These are phyloP conservation scores for Tolmerus cingulatus DNA, from an alignment of 2,888 invertebrate species.

Conservation along the genomic window DNA sequence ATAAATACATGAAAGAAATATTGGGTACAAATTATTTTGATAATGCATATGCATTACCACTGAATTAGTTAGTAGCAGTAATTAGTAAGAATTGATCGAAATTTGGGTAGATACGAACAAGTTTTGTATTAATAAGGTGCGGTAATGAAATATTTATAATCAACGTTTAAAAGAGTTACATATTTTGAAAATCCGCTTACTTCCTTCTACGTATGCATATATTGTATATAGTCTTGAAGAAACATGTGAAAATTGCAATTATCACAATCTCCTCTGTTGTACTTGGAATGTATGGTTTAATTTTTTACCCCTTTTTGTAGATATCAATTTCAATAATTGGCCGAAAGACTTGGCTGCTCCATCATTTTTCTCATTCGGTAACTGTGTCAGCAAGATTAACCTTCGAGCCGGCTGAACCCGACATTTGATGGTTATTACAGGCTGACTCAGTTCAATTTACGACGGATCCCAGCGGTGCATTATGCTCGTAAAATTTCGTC, in stretches of 20 bases:
- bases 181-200: too few relatives aligned
- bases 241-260: not conserved
- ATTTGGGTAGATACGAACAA: too few relatives aligned
- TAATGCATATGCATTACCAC: too few relatives aligned
- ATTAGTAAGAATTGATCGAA: too few relatives aligned
- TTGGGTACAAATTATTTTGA: too few relatives aligned
- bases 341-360: not conserved
- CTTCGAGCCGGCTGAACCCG: not conserved
- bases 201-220: not conserved
- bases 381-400: not conserved
- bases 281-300: not conserved
- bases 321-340: not conserved
- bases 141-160: too few relatives aligned
- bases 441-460: not conserved
- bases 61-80: too few relatives aligned
- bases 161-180: too few relatives aligned
- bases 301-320: not conserved
- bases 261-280: not conserved
- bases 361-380: not conserved
- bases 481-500: not conserved
- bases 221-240: not conserved
- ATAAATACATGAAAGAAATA: too few relatives aligned
- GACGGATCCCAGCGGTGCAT: not conserved
- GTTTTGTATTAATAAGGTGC: too few relatives aligned
- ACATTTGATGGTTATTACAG: not conserved